Conservation (phyloP, 1,140 invertebrate species). For the Pentalonia nigronervosa region DNA sequence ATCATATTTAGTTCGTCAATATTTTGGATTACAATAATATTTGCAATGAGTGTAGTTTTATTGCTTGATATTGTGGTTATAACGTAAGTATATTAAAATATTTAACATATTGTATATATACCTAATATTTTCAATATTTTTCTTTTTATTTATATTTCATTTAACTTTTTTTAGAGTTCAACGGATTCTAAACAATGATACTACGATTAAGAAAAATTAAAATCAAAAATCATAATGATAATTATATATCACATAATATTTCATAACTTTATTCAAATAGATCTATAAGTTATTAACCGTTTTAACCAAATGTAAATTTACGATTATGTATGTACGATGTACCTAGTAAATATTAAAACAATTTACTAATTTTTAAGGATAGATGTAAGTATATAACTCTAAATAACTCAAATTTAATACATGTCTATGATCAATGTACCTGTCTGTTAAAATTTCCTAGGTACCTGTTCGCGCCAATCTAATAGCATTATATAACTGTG, state of each 20-base stretch:
- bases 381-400: background rate
- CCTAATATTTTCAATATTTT: background rate
- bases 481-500: too few species aligned
- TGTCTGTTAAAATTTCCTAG: too few species aligned
- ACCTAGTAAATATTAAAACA: background rate
- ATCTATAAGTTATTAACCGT: background rate
- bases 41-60: background rate
- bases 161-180: background rate
- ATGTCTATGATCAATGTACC: too few species aligned
- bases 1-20: background rate
- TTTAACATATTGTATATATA: background rate
- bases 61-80: background rate
- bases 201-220: background rate
- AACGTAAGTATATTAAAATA: conserved; percentile 1
- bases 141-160: background rate
- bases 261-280: background rate
- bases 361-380: background rate
- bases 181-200: background rate
- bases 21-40: conserved; percentile 29
- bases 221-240: background rate
- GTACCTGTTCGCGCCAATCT: too few species aligned
- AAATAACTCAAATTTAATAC: background rate
- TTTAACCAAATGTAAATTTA: background rate
- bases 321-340: background rate
- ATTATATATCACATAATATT: background rate